Percentiles rank a stretch among this genome's conserved stretches.
Conservation (phyloP, 35 echinoderm and acorn worm species). For the Heliocidaris tuberculata region DNA sequence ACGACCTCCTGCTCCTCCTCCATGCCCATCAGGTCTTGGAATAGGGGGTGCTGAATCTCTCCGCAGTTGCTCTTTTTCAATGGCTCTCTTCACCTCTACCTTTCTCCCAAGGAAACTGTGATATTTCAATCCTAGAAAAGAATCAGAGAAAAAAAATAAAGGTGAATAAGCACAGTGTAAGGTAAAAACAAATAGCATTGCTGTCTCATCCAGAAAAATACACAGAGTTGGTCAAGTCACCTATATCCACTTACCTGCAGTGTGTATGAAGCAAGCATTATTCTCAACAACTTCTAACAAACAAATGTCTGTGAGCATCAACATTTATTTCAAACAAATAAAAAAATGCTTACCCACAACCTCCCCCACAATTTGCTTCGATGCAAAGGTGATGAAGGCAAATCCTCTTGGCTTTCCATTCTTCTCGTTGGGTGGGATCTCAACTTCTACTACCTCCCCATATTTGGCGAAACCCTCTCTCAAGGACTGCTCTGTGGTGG, state of each 20-base stretch:
- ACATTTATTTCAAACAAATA: too few relatives aligned
- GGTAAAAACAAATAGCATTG: background rate
- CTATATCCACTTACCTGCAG: background rate
- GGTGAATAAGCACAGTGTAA: background rate
- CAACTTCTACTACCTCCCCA: background rate
- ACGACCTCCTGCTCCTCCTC: background rate
- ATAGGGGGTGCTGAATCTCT: background rate
- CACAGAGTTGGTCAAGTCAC: background rate
- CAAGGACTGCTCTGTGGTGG: background rate
- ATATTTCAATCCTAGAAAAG: background rate
- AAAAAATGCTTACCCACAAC: slow-evolving; percentile 13
- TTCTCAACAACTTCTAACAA: too few relatives aligned
- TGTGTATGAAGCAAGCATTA: too few relatives aligned
- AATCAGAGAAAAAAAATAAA: background rate
- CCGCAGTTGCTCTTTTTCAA: background rate
- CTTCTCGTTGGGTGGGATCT: slow-evolving; percentile 30
- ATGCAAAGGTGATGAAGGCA: background rate
- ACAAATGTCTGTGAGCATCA: too few relatives aligned
- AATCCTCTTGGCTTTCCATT: slow-evolving; percentile 9
- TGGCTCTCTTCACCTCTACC: slow-evolving; percentile 12
- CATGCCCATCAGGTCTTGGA: background rate
- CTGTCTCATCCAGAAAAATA: background rate
- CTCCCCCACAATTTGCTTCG: background rate
- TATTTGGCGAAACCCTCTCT: background rate
- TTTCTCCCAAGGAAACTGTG: background rate